phyloP scores from a whole-genome alignment of 2,888 invertebrate genomes.

The Chrysodeixis includens region DNA sequence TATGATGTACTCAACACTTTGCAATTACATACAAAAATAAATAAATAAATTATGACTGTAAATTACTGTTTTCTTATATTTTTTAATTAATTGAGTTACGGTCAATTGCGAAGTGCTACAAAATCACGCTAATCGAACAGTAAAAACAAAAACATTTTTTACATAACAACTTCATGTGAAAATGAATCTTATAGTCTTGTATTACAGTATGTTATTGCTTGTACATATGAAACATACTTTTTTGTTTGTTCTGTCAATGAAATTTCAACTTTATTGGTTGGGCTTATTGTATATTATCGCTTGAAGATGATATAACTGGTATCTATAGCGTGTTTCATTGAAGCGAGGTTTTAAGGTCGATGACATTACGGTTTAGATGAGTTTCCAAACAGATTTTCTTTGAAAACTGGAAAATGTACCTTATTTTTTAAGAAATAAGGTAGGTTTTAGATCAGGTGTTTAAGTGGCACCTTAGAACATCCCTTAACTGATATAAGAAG shows the following conservation, averaged over 20 bases:
- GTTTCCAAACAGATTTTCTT: not conserved
- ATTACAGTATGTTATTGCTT: not conserved
- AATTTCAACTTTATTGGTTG: not conserved
- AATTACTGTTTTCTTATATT: not conserved
- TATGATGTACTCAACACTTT: not conserved
- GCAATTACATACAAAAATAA: not conserved
- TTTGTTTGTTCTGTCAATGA: no score
- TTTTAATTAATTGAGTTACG: not conserved
- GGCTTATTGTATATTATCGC: not conserved
- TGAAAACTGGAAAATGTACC: not conserved
- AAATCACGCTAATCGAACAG: not conserved
- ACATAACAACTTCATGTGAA: not conserved
- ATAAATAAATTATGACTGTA: not conserved
- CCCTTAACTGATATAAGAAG: no score
- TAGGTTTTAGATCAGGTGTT: not conserved
- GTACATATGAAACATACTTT: not conserved
- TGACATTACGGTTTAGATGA: not conserved
- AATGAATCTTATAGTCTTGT: not conserved
- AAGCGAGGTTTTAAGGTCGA: constrained; percentile 3
- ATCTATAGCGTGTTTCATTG: constrained; percentile 1
- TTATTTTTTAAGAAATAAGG: not conserved
- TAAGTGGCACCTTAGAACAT: no score
- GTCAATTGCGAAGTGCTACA: not conserved
- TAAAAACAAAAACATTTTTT: not conserved
- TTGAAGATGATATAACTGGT: not conserved